These are phyloP conservation scores for Chelon auratus DNA, from an alignment of 2,797 vertebrate species.

Conservation along the genomic window DNA sequence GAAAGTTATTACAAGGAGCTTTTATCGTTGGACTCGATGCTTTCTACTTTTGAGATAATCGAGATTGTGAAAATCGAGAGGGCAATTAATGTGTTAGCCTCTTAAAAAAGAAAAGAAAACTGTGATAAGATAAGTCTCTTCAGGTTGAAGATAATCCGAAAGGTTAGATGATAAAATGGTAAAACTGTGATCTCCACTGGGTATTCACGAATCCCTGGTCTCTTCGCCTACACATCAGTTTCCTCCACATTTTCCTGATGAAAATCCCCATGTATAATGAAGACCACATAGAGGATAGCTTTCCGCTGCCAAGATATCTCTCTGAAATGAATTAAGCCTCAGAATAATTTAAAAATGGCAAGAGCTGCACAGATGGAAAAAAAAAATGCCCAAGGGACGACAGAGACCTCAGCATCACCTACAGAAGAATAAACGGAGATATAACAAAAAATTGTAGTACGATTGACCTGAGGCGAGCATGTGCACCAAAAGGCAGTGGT, in stretches of 20 bases:
- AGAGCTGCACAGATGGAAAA: slow-evolving; percentile 39
- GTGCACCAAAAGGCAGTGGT: slow-evolving; percentile 45
- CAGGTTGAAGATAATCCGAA: slow-evolving; percentile 59
- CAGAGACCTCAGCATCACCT: slow-evolving; percentile 70
- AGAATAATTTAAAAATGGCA: slow-evolving; percentile 56
- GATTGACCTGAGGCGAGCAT: slow-evolving; percentile 49
- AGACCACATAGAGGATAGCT: slow-evolving; percentile 87
- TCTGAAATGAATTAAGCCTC: slow-evolving; percentile 82
- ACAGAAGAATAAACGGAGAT: slow-evolving; percentile 67
- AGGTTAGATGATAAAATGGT: slow-evolving; percentile 62
- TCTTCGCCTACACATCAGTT: slow-evolving; percentile 55
- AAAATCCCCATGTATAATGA: slow-evolving; percentile 88
- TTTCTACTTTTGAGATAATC: slow-evolving; percentile 37
- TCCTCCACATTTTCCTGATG: slow-evolving; percentile 80
- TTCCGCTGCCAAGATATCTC: slow-evolving; percentile 85
- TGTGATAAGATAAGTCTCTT: slow-evolving; percentile 50
- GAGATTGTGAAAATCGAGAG: slow-evolving; percentile 38
- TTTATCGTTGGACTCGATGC: slow-evolving; percentile 8
- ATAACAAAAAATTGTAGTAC: slow-evolving; percentile 59
- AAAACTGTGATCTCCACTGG: slow-evolving; percentile 47
- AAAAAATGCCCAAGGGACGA: slow-evolving; percentile 53
- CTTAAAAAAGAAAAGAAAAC: slow-evolving; percentile 25
- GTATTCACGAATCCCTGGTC: slow-evolving; percentile 50
- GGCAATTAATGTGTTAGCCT: slow-evolving; percentile 51
- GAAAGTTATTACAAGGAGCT: background rate